Conservation (phyloP, 1,140 invertebrate species). For the Anastatus disparis region DNA sequence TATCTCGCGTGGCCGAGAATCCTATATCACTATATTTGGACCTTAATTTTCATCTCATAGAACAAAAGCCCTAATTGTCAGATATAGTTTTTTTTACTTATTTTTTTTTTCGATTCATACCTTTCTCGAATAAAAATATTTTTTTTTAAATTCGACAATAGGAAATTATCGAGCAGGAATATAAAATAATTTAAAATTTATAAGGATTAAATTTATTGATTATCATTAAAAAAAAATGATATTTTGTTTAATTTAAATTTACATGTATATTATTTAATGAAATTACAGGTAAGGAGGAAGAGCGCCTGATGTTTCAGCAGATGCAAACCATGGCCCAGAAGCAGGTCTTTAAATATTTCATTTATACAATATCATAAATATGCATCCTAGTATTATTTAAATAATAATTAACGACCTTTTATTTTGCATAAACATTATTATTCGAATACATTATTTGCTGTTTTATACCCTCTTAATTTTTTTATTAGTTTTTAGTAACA, state of each 20-base stretch:
- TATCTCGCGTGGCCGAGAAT: neutral
- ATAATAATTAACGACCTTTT: no score
- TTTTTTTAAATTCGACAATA: no score
- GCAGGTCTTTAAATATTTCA: conserved; percentile 81
- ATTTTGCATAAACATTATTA: no score
- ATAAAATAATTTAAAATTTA: neutral
- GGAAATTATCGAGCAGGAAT: neutral
- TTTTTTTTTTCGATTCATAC: no score
- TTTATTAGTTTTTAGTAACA: neutral
- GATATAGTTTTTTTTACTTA: no score
- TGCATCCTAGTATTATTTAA: no score
- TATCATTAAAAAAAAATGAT: neutral
- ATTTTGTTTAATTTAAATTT: neutral
- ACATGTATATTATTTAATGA: neutral
- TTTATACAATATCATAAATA: conserved; percentile 10
- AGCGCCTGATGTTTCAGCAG: conserved; percentile 94
- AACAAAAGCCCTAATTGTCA: no score
- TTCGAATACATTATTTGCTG: neutral
- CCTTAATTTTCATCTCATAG: conserved; percentile 9
- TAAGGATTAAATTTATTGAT: neutral
- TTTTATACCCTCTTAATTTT: neutral
- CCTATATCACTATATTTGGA: neutral
- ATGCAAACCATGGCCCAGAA: conserved; percentile 96
- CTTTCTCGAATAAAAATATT: no score
- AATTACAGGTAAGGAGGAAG: conserved; percentile 92